phyloP scores from a whole-genome alignment of 2,113 vertebrate species.

The Charadrius vociferus region DNA sequence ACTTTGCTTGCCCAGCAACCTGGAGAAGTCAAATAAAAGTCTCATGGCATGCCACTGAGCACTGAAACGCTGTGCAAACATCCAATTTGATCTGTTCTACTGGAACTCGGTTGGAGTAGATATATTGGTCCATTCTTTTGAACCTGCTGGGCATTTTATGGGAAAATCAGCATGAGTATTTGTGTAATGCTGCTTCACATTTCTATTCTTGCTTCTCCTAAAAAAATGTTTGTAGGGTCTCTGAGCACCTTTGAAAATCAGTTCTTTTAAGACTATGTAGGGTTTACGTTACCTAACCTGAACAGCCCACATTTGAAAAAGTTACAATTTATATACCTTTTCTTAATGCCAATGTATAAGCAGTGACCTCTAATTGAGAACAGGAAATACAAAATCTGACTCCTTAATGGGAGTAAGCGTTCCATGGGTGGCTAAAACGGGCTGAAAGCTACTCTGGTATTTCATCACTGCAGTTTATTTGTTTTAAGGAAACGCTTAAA shows the following conservation, averaged over 20 bases:
- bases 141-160: slow-evolving; percentile 19
- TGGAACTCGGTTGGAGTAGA: background rate
- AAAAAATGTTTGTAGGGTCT: background rate
- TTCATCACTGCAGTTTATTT: background rate
- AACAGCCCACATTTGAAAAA: background rate
- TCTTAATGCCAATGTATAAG: background rate
- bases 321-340: background rate
- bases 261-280: background rate
- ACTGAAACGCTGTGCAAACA: background rate
- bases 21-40: background rate
- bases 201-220: background rate
- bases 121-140: background rate
- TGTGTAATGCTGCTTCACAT: background rate
- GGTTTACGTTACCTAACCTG: background rate
- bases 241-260: background rate
- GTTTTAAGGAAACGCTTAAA: background rate
- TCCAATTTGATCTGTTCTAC: slow-evolving; percentile 2
- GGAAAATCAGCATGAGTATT: background rate
- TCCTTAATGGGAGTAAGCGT: background rate
- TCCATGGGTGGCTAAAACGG: background rate
- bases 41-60: background rate
- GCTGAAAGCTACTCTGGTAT: background rate
- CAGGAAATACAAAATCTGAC: background rate
- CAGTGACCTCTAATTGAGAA: background rate
- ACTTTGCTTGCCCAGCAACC: background rate